These are phyloP conservation scores for Crematogaster levior DNA, from an alignment of 2,888 invertebrate genomes.

Conservation along the genomic window DNA sequence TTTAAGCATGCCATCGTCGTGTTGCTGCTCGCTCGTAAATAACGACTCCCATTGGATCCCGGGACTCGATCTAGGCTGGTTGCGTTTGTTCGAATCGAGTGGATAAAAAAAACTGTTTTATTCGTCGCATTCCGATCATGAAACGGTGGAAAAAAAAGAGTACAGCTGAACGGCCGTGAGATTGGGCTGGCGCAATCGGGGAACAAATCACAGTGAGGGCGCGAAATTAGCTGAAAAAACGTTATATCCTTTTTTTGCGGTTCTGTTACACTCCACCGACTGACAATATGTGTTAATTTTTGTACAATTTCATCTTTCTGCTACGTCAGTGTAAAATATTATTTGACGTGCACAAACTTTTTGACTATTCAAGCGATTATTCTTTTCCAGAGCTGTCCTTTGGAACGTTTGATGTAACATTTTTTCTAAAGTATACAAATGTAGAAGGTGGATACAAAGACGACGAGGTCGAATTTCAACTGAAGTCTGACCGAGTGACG, in stretches of 20 bases:
- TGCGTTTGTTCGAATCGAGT: slow-evolving; percentile 25
- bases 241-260: slow-evolving; percentile 18
- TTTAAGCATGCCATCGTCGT: slow-evolving; percentile 42
- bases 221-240: slow-evolving; percentile 48
- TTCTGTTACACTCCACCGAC: background rate
- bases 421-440: background rate
- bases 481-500: background rate
- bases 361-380: slow-evolving; percentile 38
- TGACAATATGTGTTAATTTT: slow-evolving; percentile 46
- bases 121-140: slow-evolving; percentile 15
- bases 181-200: slow-evolving; percentile 24
- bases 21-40: slow-evolving; percentile 57
- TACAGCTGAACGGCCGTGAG: slow-evolving; percentile 5
- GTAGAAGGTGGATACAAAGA: background rate
- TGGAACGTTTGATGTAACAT: background rate
- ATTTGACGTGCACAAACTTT: slow-evolving; percentile 41
- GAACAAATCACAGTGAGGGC: slow-evolving; percentile 28
- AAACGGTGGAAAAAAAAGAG: slow-evolving; percentile 20
- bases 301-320: slow-evolving; percentile 30
- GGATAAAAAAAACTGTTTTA: slow-evolving; percentile 33
- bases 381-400: background rate
- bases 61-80: slow-evolving; percentile 29
- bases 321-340: slow-evolving; percentile 20
- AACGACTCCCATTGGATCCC: slow-evolving; percentile 43
- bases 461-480: background rate